Evolutionary conservation across 2,113 vertebrate species (phyloP), one percentile per base, ranked within the genome.

Genomic region (Cyprinodon variegatus): DNA sequence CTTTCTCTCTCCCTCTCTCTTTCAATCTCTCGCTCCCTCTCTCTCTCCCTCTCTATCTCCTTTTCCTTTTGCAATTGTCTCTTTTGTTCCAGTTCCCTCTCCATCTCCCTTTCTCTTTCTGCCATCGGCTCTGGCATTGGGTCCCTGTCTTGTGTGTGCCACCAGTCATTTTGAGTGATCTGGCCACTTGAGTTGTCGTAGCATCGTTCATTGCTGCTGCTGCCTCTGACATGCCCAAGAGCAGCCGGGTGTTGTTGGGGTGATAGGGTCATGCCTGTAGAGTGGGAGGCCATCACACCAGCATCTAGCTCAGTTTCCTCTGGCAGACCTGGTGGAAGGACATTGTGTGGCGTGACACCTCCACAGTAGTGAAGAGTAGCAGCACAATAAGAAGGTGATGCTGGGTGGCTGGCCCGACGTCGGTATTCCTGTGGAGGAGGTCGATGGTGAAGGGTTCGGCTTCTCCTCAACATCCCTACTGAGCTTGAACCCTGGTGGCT

Each of bases 371-470:
- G 91, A 70, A 93, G n/a, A 0, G 93, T 93, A 17, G 88, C 81
- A 12, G 91, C 88, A 11, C 92, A 88, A 68, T 94, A 94, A 63
- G 93, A 92, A 2, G 93, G 92, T 1, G 93, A 94, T 0, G 93
- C 86, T 0, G 93, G 94, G 82, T 95, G 94, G 66, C 94, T 95
- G 12, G 94, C 94, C 4, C 93, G 79, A 7, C 94, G 91, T 50
- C 93, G 92, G 60, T 94, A 93, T 74, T 94, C 92, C 48, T 91
- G 87, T 0, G 83, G 83, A 3, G 88, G 89, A 0, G 93, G 88
- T 0, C 90, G 93, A 48, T 94, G 92, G 78, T 95, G 94, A 61
- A 95, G 78, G 0, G 93, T 94, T 13, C 92, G 84, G 79, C 94
- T 95, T 72, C 94, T 93, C 79, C 94, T 91, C 53, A 94, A 87